A percentile compares a stretch with the other conserved stretches of the same genome.
phyloP scores from a whole-genome alignment of 2,888 invertebrate species.

The Dryomyza anilis region DNA sequence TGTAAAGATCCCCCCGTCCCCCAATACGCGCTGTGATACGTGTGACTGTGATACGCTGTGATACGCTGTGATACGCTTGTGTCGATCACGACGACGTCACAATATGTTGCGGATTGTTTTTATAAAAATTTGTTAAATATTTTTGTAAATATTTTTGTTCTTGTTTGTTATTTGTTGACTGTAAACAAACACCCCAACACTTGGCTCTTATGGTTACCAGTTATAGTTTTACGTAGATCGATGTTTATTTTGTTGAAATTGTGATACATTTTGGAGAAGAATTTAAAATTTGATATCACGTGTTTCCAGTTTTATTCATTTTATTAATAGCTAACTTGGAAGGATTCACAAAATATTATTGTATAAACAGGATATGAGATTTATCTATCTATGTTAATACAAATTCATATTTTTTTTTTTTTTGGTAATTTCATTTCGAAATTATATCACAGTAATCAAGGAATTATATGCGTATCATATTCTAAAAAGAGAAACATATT shows the following conservation, averaged over 20 bases:
- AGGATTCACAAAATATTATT: not conserved
- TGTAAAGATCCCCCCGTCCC: not conserved
- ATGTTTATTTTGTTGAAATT: slow-evolving; percentile 19
- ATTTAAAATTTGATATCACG: slow-evolving; percentile 20
- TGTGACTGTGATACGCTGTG: not conserved
- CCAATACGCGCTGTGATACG: not conserved
- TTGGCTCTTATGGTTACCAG: not conserved
- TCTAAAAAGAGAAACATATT: no score
- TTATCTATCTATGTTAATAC: no score
- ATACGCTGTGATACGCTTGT: not conserved
- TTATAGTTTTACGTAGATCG: not conserved
- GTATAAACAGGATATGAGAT: no score
- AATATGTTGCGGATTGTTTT: slow-evolving; percentile 16
- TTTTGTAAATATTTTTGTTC: slow-evolving; percentile 12
- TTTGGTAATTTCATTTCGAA: no score
- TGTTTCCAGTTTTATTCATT: not conserved
- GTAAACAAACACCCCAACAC: not conserved
- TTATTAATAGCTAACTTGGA: not conserved
- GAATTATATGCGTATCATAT: no score
- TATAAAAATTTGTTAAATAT: not conserved
- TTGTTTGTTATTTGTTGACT: slow-evolving; percentile 7
- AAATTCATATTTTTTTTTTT: no score
- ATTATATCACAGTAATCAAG: no score
- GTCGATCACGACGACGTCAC: not conserved
- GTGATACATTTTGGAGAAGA: slow-evolving; percentile 1